Conservation (phyloP, 2,797 vertebrate species). For the Potorous gilbertii region DNA sequence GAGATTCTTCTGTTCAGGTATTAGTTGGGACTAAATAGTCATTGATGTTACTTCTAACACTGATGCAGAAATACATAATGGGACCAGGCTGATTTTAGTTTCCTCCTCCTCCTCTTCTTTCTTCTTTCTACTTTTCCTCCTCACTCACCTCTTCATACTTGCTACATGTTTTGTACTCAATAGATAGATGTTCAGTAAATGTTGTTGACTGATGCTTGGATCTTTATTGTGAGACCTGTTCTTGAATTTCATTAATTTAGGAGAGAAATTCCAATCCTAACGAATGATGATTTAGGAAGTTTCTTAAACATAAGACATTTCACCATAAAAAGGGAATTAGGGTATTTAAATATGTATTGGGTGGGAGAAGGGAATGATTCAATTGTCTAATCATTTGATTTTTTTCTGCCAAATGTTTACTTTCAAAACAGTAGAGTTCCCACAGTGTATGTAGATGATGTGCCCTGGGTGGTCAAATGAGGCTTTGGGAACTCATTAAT, state of each 20-base stretch:
- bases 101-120: not conserved
- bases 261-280: not conserved
- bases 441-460: not conserved
- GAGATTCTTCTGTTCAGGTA: not conserved
- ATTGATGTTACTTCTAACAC: not conserved
- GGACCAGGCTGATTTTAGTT: too few species aligned
- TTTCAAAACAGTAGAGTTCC: slow-evolving; percentile 8
- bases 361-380: not conserved
- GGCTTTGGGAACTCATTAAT: slow-evolving; percentile 22
- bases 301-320: slow-evolving; percentile 21
- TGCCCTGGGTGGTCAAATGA: not conserved
- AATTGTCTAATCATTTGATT: slow-evolving; percentile 22
- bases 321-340: not conserved
- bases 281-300: not conserved
- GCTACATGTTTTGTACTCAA: not conserved
- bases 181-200: not conserved
- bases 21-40: not conserved
- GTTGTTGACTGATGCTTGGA: not conserved
- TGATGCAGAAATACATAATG: not conserved
- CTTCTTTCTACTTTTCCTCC: not conserved
- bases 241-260: not conserved
- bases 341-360: not conserved
- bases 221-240: not conserved
- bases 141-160: not conserved
- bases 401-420: not conserved